These are phyloP conservation scores for Magallana gigas DNA, from an alignment of 1,140 invertebrate genomes.

Conservation along the genomic window DNA sequence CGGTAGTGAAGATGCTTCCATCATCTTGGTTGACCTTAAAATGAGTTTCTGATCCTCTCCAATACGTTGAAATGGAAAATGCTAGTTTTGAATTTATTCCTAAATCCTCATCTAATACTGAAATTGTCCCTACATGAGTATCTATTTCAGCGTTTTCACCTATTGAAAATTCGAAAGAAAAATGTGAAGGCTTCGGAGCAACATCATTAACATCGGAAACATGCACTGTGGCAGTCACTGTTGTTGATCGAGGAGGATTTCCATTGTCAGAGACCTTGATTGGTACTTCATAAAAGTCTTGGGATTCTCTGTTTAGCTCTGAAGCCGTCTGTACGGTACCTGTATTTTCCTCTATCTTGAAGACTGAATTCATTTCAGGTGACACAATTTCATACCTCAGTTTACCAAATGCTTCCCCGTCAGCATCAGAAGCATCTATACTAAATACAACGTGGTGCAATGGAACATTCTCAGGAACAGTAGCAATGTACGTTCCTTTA, in stretches of 20 bases:
- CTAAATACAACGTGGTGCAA: constrained; percentile 89
- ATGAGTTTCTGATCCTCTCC: constrained; percentile 47
- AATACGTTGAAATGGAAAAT: constrained; percentile 60
- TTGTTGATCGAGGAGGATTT: constrained; percentile 40
- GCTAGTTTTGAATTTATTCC: constrained; percentile 59
- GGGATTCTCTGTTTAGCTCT: constrained; percentile 53
- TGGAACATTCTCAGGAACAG: constrained; percentile 60
- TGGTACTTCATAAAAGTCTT: constrained; percentile 40
- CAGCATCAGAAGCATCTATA: constrained; percentile 91
- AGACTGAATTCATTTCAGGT: constrained; percentile 16
- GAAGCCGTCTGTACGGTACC: constrained; percentile 54
- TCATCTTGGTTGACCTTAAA: constrained; percentile 50
- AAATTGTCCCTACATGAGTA: constrained; percentile 49
- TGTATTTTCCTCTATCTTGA: constrained; percentile 45
- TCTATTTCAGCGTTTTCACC: constrained; percentile 56
- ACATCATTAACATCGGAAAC: constrained; percentile 60
- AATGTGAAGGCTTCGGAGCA: constrained; percentile 43
- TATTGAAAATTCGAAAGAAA: constrained; percentile 57
- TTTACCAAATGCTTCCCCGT: constrained; percentile 78
- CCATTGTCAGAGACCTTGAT: constrained; percentile 55
- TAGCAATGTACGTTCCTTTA: constrained; percentile 54
- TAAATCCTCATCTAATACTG: constrained; percentile 63
- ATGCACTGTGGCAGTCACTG: constrained; percentile 50
- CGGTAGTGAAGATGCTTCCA: constrained; percentile 57
- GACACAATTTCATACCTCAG: constrained; percentile 48